These are phyloP conservation scores for Numida meleagris DNA, from an alignment of 2,113 vertebrate genomes.

Conservation along the genomic window DNA sequence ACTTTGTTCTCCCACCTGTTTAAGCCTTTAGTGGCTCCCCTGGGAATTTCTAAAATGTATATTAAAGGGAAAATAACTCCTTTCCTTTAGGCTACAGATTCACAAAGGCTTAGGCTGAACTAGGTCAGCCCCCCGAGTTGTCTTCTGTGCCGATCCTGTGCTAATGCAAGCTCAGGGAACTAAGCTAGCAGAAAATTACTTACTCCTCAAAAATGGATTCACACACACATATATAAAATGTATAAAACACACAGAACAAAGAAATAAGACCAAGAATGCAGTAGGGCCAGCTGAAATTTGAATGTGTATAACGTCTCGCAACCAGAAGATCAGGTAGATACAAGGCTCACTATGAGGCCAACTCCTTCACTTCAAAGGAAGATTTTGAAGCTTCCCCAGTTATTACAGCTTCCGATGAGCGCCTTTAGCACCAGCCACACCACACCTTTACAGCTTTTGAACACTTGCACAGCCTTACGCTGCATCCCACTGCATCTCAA, in stretches of 20 bases:
- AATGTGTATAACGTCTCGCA: neutral
- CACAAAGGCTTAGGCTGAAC: neutral
- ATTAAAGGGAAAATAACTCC: neutral
- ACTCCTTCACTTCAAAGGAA: neutral
- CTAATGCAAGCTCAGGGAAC: neutral
- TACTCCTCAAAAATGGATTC: neutral
- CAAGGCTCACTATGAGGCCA: neutral
- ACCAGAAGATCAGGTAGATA: neutral
- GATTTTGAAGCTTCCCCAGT: neutral
- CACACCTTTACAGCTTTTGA: constrained; percentile 30
- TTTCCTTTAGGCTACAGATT: neutral
- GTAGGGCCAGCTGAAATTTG: neutral
- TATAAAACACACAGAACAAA: neutral
- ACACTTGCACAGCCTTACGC: neutral
- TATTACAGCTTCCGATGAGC: neutral
- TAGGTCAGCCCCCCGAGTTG: neutral
- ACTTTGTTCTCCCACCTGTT: neutral
- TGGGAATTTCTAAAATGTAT: neutral
- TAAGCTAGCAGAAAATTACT: neutral
- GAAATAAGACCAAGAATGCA: neutral
- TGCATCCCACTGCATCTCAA: neutral
- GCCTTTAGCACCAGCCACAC: neutral
- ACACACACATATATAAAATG: neutral
- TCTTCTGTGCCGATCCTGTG: neutral
- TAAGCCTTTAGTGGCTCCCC: neutral